Percentiles rank a stretch among this genome's conserved stretches.
Conservation (phyloP, 2,888 invertebrate genomes). For the Stegana nigrithorax region DNA sequence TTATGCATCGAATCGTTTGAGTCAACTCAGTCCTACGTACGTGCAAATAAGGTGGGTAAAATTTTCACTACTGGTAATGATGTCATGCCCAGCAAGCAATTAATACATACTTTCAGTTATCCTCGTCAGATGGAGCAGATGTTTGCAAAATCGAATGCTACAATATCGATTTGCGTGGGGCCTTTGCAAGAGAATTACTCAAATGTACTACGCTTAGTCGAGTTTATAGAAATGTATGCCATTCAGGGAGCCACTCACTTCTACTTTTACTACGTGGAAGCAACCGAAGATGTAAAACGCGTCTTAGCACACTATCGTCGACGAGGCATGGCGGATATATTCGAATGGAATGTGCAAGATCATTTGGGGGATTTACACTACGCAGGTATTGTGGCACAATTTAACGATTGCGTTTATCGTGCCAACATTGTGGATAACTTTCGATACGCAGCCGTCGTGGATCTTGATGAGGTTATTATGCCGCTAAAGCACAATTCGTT, state of each 20-base stretch:
- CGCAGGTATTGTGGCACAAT: slow-evolving; percentile 87
- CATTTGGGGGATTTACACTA: slow-evolving; percentile 66
- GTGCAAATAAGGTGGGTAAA: slow-evolving; percentile 63
- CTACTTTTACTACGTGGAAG: slow-evolving; percentile 69
- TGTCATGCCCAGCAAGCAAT: too few relatives aligned
- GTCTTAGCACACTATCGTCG: slow-evolving; percentile 65
- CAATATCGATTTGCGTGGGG: slow-evolving; percentile 67
- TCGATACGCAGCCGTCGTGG: slow-evolving; percentile 84
- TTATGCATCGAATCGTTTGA: slow-evolving; percentile 56
- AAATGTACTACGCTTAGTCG: slow-evolving; percentile 68
- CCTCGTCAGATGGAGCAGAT: slow-evolving; percentile 54
- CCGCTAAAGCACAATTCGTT: slow-evolving; percentile 82
- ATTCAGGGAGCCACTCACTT: slow-evolving; percentile 69
- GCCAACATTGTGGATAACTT: slow-evolving; percentile 79
- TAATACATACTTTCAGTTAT: slow-evolving; percentile 44
- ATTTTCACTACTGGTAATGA: too few relatives aligned
- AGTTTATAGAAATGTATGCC: slow-evolving; percentile 70
- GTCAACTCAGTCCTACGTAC: slow-evolving; percentile 61
- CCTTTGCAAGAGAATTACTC: slow-evolving; percentile 68
- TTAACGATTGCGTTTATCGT: slow-evolving; percentile 92
- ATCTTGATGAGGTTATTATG: slow-evolving; percentile 88
- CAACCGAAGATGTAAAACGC: slow-evolving; percentile 60
- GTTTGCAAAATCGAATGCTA: slow-evolving; percentile 49
- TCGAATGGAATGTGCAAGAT: slow-evolving; percentile 68
- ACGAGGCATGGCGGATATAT: slow-evolving; percentile 59